A percentile compares a stretch with the other conserved stretches of the same genome.
Conservation (phyloP, 2,888 invertebrate genomes). For the Hydrotaea diabolus region DNA sequence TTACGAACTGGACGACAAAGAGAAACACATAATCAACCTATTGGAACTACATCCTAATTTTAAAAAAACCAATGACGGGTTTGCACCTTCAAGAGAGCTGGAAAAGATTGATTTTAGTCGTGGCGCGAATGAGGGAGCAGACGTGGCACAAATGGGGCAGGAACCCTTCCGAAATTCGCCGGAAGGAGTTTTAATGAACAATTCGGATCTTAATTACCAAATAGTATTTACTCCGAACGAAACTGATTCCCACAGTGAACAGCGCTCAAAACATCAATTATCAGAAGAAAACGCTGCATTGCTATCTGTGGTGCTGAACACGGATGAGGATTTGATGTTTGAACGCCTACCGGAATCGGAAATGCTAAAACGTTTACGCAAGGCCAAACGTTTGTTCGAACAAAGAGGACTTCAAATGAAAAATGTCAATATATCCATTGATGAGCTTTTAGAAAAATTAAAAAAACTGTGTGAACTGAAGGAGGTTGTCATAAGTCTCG, state of each 20-base stretch:
- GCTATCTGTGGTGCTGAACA: slow-evolving; percentile 37
- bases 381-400: background rate
- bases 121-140: background rate
- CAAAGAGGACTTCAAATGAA: background rate
- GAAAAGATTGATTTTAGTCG: background rate
- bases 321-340: slow-evolving; percentile 35
- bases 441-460: slow-evolving; percentile 52
- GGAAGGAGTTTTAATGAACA: background rate
- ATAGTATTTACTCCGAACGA: too few species aligned
- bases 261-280: background rate
- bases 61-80: slow-evolving; percentile 34
- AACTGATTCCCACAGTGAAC: background rate
- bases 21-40: slow-evolving; percentile 36
- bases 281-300: slow-evolving; percentile 49
- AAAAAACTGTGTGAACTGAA: slow-evolving; percentile 46
- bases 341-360: slow-evolving; percentile 35
- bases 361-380: background rate
- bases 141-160: too few species aligned
- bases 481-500: background rate
- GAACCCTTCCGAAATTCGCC: background rate
- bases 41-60: slow-evolving; percentile 48
- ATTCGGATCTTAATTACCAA: background rate
- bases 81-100: background rate
- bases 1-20: slow-evolving; percentile 44
- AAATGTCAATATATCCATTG: background rate